phyloP scores from a whole-genome alignment of 2,888 invertebrate species.

The Meliscaeva auricollis region DNA sequence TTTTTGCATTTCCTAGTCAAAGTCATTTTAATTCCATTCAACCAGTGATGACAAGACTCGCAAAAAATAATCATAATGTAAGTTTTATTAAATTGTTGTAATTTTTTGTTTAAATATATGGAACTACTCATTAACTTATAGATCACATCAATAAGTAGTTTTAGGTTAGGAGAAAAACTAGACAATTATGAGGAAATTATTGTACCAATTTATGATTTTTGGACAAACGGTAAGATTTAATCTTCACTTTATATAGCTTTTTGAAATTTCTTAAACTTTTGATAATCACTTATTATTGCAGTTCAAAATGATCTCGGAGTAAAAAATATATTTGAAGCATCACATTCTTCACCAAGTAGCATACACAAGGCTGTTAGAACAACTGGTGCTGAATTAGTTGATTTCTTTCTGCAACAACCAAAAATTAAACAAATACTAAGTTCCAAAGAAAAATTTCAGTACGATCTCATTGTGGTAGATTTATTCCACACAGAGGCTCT shows the following conservation, averaged over 20 bases:
- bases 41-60: constrained; percentile 84
- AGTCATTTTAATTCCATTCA: constrained; percentile 84
- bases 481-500: constrained; percentile 84
- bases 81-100: constrained; percentile 50
- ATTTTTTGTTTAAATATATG: no score
- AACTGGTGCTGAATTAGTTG: constrained; percentile 79
- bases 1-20: constrained; percentile 82
- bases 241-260: neutral
- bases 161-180: constrained; percentile 81
- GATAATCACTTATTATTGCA: constrained; percentile 31
- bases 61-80: constrained; percentile 84
- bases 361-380: constrained; percentile 79
- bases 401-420: constrained; percentile 80
- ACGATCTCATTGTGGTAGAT: constrained; percentile 84
- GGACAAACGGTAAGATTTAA: constrained; percentile 80
- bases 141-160: constrained; percentile 82
- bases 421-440: constrained; percentile 78
- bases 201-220: constrained; percentile 81
- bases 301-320: constrained; percentile 66
- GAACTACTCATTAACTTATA: no score
- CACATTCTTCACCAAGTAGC: constrained; percentile 74
- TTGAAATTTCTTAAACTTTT: no score
- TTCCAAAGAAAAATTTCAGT: constrained; percentile 81
- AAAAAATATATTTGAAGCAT: constrained; percentile 70
- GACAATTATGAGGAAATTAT: constrained; percentile 81